Evolutionary conservation across 1,140 invertebrate genomes (phyloP), one percentile per base, ranked within the genome.

Genomic region (Hyposmocoma kahamanoa): DNA sequence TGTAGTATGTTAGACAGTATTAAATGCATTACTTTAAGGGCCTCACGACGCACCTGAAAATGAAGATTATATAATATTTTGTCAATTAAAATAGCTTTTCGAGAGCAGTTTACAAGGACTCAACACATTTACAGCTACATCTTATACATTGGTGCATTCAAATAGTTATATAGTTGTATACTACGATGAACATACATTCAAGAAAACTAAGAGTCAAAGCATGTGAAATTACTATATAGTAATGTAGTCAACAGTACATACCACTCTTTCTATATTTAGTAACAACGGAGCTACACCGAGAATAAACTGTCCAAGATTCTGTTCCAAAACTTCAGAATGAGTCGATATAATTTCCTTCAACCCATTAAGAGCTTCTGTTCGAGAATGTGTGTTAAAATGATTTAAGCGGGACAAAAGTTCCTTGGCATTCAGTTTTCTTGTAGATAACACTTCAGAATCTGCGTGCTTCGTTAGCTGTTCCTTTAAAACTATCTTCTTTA

Each of bases 401-500:
- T 92, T 91, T 4, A 96, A 83, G 17, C 94, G 89, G 9, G 88
- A 89, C 2, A 96, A 65, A 0, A 95, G 83, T 66, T 95, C 95
- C 89, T 94, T 91, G 0, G 93, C 76, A 71, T 91, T 94, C 0
- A 95, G 84, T 67, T 95, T 95, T 42, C 92, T 88, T 47, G 89
- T 90, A 19, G 92, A 93, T 20, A 93, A 84, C 22, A 91, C 89
- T 61, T 91, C 89, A 1, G 85, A 75, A 22, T 87, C 81, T 49
- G 84, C 77, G 45, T 90, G 88, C 36, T 90, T 88, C 64, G 91
- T 92, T 0, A 96, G 78, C 68, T 96, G 94, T 64, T 93, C 90
- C 47, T 89, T 88, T 28, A 97, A 89, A 6, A 95, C 83, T 59
- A 98, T 96, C 69, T 95, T 94, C 61, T 94, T 93, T 1, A 96